Conservation (phyloP, 2,888 invertebrate genomes). For the Esperia sulphurella region DNA sequence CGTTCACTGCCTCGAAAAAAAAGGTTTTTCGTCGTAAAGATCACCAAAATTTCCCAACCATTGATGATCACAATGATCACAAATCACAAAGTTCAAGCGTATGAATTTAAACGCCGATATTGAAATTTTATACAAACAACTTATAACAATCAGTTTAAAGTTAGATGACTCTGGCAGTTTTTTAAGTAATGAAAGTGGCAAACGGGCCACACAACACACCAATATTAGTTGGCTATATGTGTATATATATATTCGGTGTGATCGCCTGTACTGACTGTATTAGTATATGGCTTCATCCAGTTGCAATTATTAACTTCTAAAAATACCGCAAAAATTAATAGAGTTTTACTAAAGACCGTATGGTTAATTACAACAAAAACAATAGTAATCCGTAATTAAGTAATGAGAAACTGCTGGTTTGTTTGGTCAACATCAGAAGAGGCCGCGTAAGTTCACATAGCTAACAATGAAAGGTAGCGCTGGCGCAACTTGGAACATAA, state of each 20-base stretch:
- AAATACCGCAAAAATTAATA: slow-evolving; percentile 57
- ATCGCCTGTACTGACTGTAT: background rate
- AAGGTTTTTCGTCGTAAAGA: too few relatives aligned
- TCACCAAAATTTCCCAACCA: too few relatives aligned
- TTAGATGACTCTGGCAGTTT: too few relatives aligned
- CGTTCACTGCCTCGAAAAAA: too few relatives aligned
- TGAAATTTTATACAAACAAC: too few relatives aligned
- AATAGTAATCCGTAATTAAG: slow-evolving; percentile 69
- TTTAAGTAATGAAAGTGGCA: too few relatives aligned
- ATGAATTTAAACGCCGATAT: too few relatives aligned
- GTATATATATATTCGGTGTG: background rate
- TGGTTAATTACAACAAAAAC: slow-evolving; percentile 65
- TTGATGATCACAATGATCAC: too few relatives aligned
- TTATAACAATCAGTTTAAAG: too few relatives aligned
- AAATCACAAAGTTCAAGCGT: too few relatives aligned
- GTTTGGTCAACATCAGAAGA: slow-evolving; percentile 58
- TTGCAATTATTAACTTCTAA: slow-evolving; percentile 24
- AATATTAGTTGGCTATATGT: too few relatives aligned
- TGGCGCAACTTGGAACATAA: background rate
- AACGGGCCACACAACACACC: too few relatives aligned
- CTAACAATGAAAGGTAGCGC: background rate
- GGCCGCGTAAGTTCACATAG: slow-evolving; percentile 42
- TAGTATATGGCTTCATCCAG: background rate
- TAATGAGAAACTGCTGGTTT: slow-evolving; percentile 64
- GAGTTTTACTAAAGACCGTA: slow-evolving; percentile 61